A percentile compares a stretch with the other conserved stretches of the same genome.
Evolutionary conservation across 2,888 invertebrate species (phyloP).

Genomic region (Amiota communis): DNA sequence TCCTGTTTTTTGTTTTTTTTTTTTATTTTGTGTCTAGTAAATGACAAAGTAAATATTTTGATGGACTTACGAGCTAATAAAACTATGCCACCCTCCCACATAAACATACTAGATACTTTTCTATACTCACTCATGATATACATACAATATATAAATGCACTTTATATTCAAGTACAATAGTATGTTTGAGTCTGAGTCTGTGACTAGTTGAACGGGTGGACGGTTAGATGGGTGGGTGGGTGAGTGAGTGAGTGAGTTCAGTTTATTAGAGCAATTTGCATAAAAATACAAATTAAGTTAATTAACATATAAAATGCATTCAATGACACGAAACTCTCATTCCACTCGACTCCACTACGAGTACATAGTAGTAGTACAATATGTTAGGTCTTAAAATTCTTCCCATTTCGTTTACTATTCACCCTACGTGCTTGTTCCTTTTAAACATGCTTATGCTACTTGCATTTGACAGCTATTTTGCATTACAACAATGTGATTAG

Average conservation of each 20-base stretch:
- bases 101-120: neutral
- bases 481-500: too few species aligned
- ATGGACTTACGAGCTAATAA: slow-evolving; percentile 4
- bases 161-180: neutral
- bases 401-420: too few species aligned
- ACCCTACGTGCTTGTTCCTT: too few species aligned
- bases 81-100: neutral
- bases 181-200: neutral
- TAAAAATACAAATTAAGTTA: slow-evolving; percentile 31
- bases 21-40: neutral
- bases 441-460: too few species aligned
- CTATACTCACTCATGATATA: neutral
- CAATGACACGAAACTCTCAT: slow-evolving; percentile 27
- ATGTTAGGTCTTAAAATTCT: too few species aligned
- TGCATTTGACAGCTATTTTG: too few species aligned
- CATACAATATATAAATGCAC: too few species aligned
- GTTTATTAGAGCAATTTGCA: slow-evolving; percentile 28
- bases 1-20: neutral
- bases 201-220: neutral
- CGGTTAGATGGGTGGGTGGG: neutral
- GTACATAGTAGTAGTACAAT: too few species aligned
- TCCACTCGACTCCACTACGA: slow-evolving; percentile 8
- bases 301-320: slow-evolving; percentile 30
- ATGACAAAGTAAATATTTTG: slow-evolving; percentile 16
- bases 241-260: neutral